Conservation (phyloP, 2,797 vertebrate species). For the Graptemys geographica region DNA sequence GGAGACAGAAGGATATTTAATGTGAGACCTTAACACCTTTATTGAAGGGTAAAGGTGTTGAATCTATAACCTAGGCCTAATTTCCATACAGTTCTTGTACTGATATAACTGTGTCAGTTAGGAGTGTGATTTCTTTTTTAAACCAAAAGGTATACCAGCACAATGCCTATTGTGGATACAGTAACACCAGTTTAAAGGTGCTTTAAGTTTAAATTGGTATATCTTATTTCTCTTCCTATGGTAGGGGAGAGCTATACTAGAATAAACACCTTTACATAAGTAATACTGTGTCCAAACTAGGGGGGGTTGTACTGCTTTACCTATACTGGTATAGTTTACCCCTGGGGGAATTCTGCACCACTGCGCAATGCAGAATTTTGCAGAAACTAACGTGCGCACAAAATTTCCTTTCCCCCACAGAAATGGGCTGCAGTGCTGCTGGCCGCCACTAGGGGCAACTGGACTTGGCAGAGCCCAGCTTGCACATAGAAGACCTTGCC, state of each 20-base stretch:
- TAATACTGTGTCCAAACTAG: neutral
- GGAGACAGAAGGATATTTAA: too few species aligned
- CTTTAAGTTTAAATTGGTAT: neutral
- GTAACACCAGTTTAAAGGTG: neutral
- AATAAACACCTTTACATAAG: neutral
- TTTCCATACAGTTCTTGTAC: neutral
- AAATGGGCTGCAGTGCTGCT: too few species aligned
- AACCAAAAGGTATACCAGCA: neutral
- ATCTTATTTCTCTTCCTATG: neutral
- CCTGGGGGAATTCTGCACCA: too few species aligned
- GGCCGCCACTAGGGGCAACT: too few species aligned
- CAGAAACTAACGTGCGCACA: too few species aligned
- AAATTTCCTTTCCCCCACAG: too few species aligned
- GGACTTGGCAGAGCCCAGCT: too few species aligned
- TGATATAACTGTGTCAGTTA: neutral
- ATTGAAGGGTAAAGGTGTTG: neutral
- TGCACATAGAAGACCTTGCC: too few species aligned
- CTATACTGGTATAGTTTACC: neutral
- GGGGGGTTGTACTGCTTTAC: neutral
- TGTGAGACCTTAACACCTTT: neutral
- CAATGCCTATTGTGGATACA: neutral
- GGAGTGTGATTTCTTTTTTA: neutral
- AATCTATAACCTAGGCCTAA: neutral
- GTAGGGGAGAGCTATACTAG: neutral
- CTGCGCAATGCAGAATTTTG: too few species aligned